Evolutionary conservation across 1,140 invertebrate genomes (phyloP).

Genomic region (Drosophila kanapiae): DNA sequence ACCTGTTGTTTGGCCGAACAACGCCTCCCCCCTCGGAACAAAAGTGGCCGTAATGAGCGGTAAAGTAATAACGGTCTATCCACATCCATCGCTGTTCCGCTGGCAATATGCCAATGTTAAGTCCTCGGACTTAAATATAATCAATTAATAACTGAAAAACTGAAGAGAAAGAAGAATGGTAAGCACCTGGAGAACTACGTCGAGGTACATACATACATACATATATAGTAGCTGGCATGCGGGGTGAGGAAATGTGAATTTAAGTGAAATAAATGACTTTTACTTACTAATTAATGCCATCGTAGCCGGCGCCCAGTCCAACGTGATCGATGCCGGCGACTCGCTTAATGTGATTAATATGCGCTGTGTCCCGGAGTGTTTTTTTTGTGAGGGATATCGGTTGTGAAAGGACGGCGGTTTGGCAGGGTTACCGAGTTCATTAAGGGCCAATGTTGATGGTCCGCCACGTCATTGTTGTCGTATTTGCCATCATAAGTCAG

Average conservation of each 20-base stretch:
- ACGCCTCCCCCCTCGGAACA: background rate
- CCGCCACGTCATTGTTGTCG: slow-evolving; percentile 42
- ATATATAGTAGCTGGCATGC: slow-evolving; percentile 7
- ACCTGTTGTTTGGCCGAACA: slow-evolving; percentile 2
- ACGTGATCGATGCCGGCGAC: slow-evolving; percentile 95
- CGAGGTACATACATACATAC: slow-evolving; percentile 1
- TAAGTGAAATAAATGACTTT: slow-evolving; percentile 83
- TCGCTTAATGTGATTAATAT: slow-evolving; percentile 96
- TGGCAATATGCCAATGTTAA: slow-evolving; percentile 78
- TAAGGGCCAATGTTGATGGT: slow-evolving; percentile 69
- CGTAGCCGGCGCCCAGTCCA: slow-evolving; percentile 94
- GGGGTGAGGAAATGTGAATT: slow-evolving; percentile 66
- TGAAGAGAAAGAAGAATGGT: background rate
- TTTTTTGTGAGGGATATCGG: slow-evolving; percentile 53
- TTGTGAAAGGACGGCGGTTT: slow-evolving; percentile 19
- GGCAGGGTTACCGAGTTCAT: slow-evolving; percentile 63
- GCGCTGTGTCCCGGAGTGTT: slow-evolving; percentile 87
- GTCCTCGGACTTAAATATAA: slow-evolving; percentile 72
- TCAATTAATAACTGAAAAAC: slow-evolving; percentile 80
- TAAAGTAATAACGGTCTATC: slow-evolving; percentile 61
- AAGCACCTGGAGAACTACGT: slow-evolving; percentile 52
- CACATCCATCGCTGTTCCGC: slow-evolving; percentile 18
- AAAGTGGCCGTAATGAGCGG: slow-evolving; percentile 63
- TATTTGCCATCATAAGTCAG: slow-evolving; percentile 62
- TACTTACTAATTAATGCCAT: slow-evolving; percentile 96